Base-by-base conservation (phyloP, 2,888 invertebrate genomes). In the Hypercompe scribonia region DNA sequence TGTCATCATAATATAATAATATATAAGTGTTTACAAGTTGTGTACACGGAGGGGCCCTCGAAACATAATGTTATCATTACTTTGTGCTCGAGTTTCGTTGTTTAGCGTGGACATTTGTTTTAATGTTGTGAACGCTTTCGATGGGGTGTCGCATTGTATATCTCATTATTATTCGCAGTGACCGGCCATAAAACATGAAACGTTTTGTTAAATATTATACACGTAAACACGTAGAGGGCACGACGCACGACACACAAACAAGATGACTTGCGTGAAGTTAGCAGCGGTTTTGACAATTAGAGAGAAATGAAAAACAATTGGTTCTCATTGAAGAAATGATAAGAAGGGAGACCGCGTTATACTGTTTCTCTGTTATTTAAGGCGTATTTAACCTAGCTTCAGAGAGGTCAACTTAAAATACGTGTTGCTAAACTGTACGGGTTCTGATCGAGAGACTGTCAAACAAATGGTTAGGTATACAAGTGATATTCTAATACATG, bases 121-220 rank as follows among this genome's bases (percentile, higher is more conserved):
- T 39, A 74, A 66, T 46, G 66, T 71, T 71, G 72, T 78, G 75
- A 76, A 65, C 65, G 80, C 78, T 83, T 80, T 74, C 36, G 34
- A 74, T 71, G 72, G 68, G 74, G 76, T 76, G 71, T 76, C 64
- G 76, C 76, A 71, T 80, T 80, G 75, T 78, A 81, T 79, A 79
- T 71, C 77, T 73, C 65, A 61, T 78, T 78, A 61, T 70, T 65
- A 71, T 58, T 72, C 69, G 58, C 72, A 64, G 46, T n/a, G 70
- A 58, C 68, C 69, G 80, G 28, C 74, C 50, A 61, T 73, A 69
- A 2, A 70, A 67, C 65, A 64, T 73, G 72, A 8, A 42, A 70
- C 61, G 1, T 34, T 67, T 24, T 28, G 21, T 39, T 61, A 8
- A 28, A 69, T 10, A 54, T 50, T n/a, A n/a, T n/a, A n/a, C n/a